Evolutionary conservation across 2,888 invertebrate species (phyloP).

Genomic region (Ormyrus rosae): DNA sequence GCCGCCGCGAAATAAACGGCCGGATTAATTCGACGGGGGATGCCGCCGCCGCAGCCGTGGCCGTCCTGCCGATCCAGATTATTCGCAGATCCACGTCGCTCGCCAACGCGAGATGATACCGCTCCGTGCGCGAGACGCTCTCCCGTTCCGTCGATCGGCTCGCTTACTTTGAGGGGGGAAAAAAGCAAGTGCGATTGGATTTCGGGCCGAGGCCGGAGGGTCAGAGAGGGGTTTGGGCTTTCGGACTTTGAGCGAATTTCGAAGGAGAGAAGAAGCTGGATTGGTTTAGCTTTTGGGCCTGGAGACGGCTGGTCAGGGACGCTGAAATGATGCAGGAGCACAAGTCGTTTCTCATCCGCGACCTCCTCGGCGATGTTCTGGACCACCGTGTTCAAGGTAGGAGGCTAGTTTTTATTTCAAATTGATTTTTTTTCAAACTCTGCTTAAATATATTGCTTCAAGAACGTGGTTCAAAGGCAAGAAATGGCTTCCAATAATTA

Average conservation of each 20-base stretch:
- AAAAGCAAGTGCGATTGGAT: no score
- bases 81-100: conserved; percentile 6
- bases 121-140: neutral
- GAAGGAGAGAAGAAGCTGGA: conserved; percentile 52
- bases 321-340: conserved; percentile 73
- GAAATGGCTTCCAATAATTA: no score
- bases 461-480: no score
- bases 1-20: conserved; percentile 70
- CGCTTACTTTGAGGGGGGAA: no score
- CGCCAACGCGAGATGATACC: neutral
- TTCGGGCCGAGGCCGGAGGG: no score
- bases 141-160: no score
- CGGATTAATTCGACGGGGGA: conserved; percentile 69
- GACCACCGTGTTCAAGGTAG: conserved; percentile 77
- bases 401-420: neutral
- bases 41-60: neutral
- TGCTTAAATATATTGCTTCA: no score
- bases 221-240: neutral
- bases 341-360: conserved; percentile 90
- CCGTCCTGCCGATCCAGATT: conserved; percentile 54
- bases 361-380: conserved; percentile 87
- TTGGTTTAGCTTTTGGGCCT: conserved; percentile 22
- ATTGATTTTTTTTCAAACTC: neutral
- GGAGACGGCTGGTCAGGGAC: conserved; percentile 46
- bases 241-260: neutral